Conservation (phyloP, 2,888 invertebrate species). For the Acanthosoma haemorrhoidale region DNA sequence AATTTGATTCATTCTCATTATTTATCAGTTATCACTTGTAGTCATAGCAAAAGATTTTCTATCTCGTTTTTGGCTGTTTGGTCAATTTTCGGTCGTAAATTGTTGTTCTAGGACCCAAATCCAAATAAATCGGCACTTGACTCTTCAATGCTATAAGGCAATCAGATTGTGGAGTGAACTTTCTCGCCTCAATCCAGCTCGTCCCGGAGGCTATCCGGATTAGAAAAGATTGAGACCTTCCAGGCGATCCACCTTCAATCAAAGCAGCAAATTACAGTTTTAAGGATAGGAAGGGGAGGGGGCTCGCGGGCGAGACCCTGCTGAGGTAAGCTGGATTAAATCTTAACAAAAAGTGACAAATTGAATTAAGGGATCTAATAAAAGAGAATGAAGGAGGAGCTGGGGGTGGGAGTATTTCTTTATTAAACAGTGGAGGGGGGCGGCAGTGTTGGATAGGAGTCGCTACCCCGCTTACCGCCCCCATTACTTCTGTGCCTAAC, state of each 20-base stretch:
- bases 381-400: slow-evolving; percentile 27
- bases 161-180: too few relatives aligned
- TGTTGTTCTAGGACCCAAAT: too few relatives aligned
- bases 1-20: too few relatives aligned
- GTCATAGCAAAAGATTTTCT: too few relatives aligned
- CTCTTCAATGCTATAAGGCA: too few relatives aligned
- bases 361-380: slow-evolving; percentile 32
- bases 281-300: not conserved
- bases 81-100: too few relatives aligned
- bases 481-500: not conserved
- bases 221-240: not conserved
- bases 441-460: not conserved
- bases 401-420: slow-evolving; percentile 27
- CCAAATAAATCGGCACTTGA: too few relatives aligned
- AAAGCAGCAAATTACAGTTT: not conserved
- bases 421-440: slow-evolving; percentile 25
- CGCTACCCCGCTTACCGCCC: not conserved
- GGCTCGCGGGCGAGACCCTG: not conserved
- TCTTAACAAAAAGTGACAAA: slow-evolving; percentile 34
- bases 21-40: too few relatives aligned
- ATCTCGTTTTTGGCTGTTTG: too few relatives aligned
- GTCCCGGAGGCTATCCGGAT: not conserved
- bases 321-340: slow-evolving; percentile 23
- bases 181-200: not conserved
- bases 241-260: not conserved